Base-by-base conservation (phyloP, 2,888 invertebrate genomes). In the Drosophila melanosoma region DNA sequence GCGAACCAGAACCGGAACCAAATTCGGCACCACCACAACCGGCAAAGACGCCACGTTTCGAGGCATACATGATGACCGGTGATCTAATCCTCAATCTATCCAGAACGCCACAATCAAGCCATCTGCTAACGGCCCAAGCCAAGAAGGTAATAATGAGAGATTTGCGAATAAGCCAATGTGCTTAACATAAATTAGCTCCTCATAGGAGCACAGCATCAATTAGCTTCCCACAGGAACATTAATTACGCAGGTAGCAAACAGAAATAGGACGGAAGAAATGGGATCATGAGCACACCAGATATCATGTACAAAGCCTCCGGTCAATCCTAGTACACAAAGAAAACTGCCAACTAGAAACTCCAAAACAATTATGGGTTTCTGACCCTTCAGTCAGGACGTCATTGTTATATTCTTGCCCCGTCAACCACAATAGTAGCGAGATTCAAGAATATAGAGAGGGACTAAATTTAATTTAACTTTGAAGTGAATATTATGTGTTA, bases 21-120 rank as follows among this genome's bases (percentile, higher is more conserved):
- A 90, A 89, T 58, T 91, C 92, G 64, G 92, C 92, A 64, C 92
- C 91, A 59, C 93, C 92, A 40, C 91, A 91, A 69, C 92, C 92
- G 48, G 88, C 90, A 33, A 93, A 93, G 78, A 92, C 93, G 65
- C 91, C 91, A 57, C 92, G 97, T 93, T 98, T 97, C 94, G 98
- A 98, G 94, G 97, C 98, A 67, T 99, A 97, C 94, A 97, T 98
- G 96, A 99, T 99, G 99, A 99, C 99, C 36, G 99, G 99, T 53
- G 98, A 99, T 93, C 95, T 98, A 91, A 98, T 99, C 93, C 95
- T 99, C 86, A 98, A 98, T 94, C 95, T 98, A 82, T 98, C 98
- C 73, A 94, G 97, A 85, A 97, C 96, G 69, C 96, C 96, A 80
- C 96, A 96, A 90, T 95, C 94, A 83, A 94, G 94, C 77, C 94